Conservation (phyloP, 2,888 invertebrate species). For the Chaetogeoica ovagalla region DNA sequence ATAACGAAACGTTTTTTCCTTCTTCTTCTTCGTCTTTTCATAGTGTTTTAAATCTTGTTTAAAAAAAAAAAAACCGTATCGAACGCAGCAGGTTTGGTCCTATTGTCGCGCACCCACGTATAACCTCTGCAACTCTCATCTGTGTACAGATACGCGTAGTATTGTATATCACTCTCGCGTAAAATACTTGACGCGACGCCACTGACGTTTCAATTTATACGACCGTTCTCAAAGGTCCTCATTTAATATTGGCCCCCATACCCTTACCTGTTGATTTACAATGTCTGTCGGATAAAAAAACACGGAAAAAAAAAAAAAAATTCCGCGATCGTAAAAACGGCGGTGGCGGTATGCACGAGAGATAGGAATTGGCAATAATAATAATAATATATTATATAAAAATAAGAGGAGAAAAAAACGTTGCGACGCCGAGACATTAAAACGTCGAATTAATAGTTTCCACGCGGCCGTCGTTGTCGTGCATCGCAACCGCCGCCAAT, state of each 20-base stretch:
- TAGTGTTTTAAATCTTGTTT: neutral
- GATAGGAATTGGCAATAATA: constrained; percentile 21
- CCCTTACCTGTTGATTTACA: constrained; percentile 32
- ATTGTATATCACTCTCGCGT: neutral
- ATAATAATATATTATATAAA: constrained; percentile 24
- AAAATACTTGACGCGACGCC: neutral
- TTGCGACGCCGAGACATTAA: constrained; percentile 21
- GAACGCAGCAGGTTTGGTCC: too few species aligned
- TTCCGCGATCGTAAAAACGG: constrained; percentile 1
- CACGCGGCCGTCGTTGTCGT: too few species aligned
- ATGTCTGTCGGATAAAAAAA: neutral
- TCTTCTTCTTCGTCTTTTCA: neutral
- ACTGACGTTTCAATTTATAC: constrained; percentile 31
- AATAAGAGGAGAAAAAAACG: constrained; percentile 13
- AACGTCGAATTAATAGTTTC: constrained; percentile 36
- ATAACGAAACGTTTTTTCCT: neutral
- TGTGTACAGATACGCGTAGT: neutral
- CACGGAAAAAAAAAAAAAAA: constrained; percentile 24
- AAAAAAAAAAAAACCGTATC: neutral
- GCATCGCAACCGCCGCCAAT: too few species aligned
- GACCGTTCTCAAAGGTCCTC: constrained; percentile 20
- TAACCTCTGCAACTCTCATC: too few species aligned
- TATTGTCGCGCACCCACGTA: too few species aligned
- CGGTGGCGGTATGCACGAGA: constrained; percentile 38
- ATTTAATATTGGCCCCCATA: constrained; percentile 36